Conservation (phyloP, 2,797 vertebrate species). For the Lithobates pipiens region DNA sequence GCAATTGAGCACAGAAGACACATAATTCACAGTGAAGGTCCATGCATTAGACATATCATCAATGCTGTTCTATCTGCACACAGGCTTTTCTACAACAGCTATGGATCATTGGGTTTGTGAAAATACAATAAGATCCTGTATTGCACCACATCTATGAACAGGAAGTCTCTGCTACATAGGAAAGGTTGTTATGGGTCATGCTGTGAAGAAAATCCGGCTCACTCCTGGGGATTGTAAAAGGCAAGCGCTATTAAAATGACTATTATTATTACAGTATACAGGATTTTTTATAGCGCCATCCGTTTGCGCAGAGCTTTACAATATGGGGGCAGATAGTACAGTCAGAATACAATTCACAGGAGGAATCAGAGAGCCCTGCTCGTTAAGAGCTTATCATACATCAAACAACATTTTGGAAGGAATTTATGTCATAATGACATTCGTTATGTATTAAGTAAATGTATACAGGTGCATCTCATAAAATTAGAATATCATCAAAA, state of each 20-base stretch:
- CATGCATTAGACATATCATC: slow-evolving; percentile 8
- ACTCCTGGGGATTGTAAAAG: not conserved
- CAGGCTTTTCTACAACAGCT: not conserved
- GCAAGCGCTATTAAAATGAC: not conserved
- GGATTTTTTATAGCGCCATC: too few species aligned
- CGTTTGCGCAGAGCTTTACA: too few species aligned
- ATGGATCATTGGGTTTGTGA: not conserved
- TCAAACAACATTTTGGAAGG: too few species aligned
- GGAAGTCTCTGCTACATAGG: not conserved
- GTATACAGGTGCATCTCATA: too few species aligned
- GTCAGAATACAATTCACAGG: too few species aligned
- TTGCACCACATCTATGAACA: not conserved
- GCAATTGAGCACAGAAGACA: slow-evolving; percentile 61
- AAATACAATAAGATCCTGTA: slow-evolving; percentile 12
- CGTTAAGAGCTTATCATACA: too few species aligned
- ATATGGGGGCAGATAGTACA: too few species aligned
- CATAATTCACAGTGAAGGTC: slow-evolving; percentile 3
- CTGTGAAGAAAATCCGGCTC: not conserved
- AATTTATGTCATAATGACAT: too few species aligned
- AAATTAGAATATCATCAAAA: too few species aligned
- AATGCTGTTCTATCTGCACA: slow-evolving; percentile 6
- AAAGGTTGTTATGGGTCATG: slow-evolving; percentile 12
- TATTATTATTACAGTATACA: too few species aligned
- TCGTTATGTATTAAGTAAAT: too few species aligned
- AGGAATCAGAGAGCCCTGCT: too few species aligned